Evolutionary conservation across 2,797 vertebrate genomes (phyloP), one percentile per base, ranked within the genome.

Genomic region (Manis javanica): DNA sequence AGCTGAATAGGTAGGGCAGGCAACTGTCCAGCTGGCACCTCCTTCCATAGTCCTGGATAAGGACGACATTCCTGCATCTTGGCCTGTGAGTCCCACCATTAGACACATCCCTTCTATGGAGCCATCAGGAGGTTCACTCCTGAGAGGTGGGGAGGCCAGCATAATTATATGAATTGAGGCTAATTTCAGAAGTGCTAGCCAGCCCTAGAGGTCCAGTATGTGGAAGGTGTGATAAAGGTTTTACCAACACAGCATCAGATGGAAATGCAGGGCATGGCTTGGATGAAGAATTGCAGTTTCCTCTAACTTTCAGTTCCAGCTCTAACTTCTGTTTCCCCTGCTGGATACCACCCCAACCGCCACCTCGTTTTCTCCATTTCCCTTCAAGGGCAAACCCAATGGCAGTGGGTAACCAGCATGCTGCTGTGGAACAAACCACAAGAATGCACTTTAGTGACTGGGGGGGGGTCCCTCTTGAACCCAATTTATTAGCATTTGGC

Each of bases 401-500:
- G 71, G 68, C 24, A 34, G 74, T 26, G 83, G 74, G 53, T 66
- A 49, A 94, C 72, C 95, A 49, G 66, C 31, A 95, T 59, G 55
- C 39, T 91, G 64, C 53, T 93, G 29, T 59, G 49, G 71, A 81
- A 97, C 77, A 97, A 95, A 95, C 37, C 75, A 97, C 34, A 90
- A 93, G 53, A 97, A 87, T 93, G 46, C 85, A 72, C 82, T 82
- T 96, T 68, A 87, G 86, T 85, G 90, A 96, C 74, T 51, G 91
- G 18, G 87, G 26, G 18, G 34, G 49, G 79, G 51, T 92, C 93
- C 97, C 90, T 98, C 96, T 97, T 97, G 97, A 98, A 98, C 96
- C 95, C 96, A 96, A 94, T 99, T 98, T 99, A 98, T 98, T 97
- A 98, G 97, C 96, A 94, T 97, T 98, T 96, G 87, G 95, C 98